phyloP scores from a whole-genome alignment of 2,113 vertebrate species.

The Hemiscyllium ocellatum region DNA sequence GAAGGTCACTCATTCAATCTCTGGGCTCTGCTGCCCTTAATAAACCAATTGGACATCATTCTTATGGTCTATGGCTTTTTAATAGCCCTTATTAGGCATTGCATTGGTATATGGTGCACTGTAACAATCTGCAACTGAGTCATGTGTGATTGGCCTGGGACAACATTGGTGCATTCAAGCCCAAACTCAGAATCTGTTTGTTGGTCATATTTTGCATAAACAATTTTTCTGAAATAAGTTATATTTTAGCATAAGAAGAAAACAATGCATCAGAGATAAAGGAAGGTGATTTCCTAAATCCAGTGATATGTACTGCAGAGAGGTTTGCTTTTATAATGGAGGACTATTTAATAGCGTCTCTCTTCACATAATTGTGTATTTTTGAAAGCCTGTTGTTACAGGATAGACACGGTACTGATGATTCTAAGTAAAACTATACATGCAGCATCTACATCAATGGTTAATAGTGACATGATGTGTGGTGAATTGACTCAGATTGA shows the following conservation, averaged over 20 bases:
- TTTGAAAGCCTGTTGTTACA: background rate
- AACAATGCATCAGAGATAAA: background rate
- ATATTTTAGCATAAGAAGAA: background rate
- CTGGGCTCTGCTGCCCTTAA: background rate
- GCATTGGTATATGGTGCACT: background rate
- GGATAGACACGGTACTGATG: background rate
- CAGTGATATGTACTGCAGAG: too few species aligned
- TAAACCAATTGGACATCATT: conserved; percentile 1
- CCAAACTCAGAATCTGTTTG: background rate
- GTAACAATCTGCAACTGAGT: background rate
- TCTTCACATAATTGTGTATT: background rate
- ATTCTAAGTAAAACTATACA: background rate
- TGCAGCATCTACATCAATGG: background rate
- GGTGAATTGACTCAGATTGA: background rate
- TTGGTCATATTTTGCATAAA: background rate
- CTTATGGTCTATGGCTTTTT: background rate
- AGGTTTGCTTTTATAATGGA: background rate
- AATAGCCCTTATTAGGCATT: background rate
- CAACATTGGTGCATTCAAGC: background rate
- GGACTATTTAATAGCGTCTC: background rate
- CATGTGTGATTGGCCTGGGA: background rate
- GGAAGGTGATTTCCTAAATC: background rate
- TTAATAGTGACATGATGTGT: background rate
- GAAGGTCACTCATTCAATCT: background rate
- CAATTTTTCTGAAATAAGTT: background rate